These are phyloP conservation scores for Thumatha senex DNA, from an alignment of 2,888 invertebrate species.

Conservation along the genomic window DNA sequence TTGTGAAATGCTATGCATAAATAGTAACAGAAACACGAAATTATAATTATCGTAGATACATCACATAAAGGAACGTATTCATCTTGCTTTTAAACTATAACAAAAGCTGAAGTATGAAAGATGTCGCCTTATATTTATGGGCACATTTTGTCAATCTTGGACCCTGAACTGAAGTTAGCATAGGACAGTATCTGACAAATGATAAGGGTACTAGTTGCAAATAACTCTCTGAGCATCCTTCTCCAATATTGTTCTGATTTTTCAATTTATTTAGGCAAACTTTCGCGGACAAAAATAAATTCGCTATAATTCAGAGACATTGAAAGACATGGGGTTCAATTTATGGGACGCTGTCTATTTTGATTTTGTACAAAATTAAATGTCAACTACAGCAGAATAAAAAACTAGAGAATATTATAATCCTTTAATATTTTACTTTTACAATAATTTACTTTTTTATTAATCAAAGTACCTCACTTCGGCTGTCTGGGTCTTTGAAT, in stretches of 20 bases:
- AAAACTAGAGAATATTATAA: too few relatives aligned
- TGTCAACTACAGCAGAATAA: too few relatives aligned
- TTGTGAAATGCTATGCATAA: too few relatives aligned
- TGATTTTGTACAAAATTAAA: too few relatives aligned
- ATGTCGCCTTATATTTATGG: background rate
- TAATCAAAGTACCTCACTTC: too few relatives aligned
- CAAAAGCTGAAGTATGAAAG: background rate
- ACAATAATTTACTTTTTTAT: too few relatives aligned
- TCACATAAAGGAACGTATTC: too few relatives aligned
- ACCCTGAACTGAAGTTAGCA: background rate
- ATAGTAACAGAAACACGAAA: too few relatives aligned
- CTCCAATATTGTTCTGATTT: conserved; percentile 1
- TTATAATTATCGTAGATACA: too few relatives aligned
- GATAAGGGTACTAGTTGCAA: conserved; percentile 1
- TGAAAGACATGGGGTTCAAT: background rate
- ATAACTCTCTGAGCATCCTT: background rate
- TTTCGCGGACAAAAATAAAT: background rate
- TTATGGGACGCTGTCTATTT: background rate
- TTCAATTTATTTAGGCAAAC: background rate
- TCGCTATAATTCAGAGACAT: background rate
- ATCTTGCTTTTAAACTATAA: too few relatives aligned
- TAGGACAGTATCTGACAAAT: conserved; percentile 5
- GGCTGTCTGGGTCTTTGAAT: too few relatives aligned
- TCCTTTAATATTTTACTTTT: too few relatives aligned
- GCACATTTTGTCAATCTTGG: conserved; percentile 1